phyloP scores from a whole-genome alignment of 2,797 vertebrate species.

The Parauchenoglanis ngamensis region DNA sequence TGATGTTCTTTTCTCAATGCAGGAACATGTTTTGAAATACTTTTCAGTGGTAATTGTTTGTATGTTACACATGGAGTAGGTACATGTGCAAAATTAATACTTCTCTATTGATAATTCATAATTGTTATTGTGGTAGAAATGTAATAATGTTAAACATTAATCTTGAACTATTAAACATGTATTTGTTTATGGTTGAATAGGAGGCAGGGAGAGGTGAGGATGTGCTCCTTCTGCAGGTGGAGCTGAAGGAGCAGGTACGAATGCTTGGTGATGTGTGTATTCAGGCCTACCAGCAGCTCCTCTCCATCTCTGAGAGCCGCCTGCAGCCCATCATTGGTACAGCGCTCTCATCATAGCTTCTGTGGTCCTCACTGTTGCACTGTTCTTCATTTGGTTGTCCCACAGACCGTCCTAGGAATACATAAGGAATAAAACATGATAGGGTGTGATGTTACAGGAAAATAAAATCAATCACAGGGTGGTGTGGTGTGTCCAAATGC shows the following conservation, averaged over 20 bases:
- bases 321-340: conserved; percentile 79
- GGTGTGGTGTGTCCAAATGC: not conserved
- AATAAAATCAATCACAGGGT: not conserved
- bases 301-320: conserved; percentile 69
- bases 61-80: not conserved
- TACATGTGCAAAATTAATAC: not conserved
- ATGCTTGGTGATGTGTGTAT: conserved; percentile 75
- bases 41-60: not conserved
- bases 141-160: not conserved
- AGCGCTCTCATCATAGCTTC: not conserved
- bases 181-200: conserved; percentile 42
- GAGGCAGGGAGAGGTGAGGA: conserved; percentile 59
- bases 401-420: not conserved
- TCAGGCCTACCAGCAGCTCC: conserved; percentile 83
- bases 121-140: not conserved
- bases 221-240: conserved; percentile 59
- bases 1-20: not conserved
- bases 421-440: not conserved
- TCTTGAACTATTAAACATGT: not conserved
- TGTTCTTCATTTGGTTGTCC: not conserved
- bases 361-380: not conserved
- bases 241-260: conserved; percentile 65
- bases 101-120: not conserved
- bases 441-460: not conserved
- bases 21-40: not conserved